A percentile compares a stretch with the other conserved stretches of the same genome.
These are phyloP conservation scores for Cossypha dichroa DNA, from an alignment of 2,797 vertebrate genomes.

Conservation along the genomic window DNA sequence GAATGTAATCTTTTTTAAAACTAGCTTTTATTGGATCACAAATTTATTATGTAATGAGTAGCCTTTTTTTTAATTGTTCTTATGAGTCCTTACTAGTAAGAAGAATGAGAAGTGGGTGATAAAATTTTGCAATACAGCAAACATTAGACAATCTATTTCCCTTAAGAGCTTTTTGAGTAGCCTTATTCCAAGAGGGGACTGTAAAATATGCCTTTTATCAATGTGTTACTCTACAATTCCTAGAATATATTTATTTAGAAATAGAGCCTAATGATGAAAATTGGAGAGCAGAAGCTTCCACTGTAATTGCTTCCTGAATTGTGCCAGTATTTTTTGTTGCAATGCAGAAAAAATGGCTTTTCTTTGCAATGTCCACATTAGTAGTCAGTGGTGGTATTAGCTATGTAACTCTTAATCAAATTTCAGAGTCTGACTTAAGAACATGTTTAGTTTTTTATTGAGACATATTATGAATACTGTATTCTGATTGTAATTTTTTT, in stretches of 20 bases:
- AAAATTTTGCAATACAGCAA: background rate
- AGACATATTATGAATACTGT: background rate
- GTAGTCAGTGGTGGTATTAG: background rate
- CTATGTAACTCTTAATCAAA: background rate
- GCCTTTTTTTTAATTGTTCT: background rate
- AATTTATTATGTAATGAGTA: background rate
- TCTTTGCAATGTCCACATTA: background rate
- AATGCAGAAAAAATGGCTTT: background rate
- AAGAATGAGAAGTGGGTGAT: background rate
- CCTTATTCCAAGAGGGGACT: background rate
- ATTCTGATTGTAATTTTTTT: background rate
- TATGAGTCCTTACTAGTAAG: background rate
- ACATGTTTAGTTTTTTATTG: background rate
- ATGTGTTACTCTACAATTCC: background rate
- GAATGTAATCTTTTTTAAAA: background rate
- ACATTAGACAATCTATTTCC: background rate
- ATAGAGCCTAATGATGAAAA: background rate
- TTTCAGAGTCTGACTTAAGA: background rate
- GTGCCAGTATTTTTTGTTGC: background rate
- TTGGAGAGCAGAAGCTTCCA: background rate
- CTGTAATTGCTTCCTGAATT: background rate
- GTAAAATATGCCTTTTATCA: background rate
- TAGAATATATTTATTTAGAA: background rate
- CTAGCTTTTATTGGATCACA: background rate
- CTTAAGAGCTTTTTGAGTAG: background rate